Base-by-base conservation (phyloP, 2,797 vertebrate genomes). In the Emydoidea blandingii region DNA sequence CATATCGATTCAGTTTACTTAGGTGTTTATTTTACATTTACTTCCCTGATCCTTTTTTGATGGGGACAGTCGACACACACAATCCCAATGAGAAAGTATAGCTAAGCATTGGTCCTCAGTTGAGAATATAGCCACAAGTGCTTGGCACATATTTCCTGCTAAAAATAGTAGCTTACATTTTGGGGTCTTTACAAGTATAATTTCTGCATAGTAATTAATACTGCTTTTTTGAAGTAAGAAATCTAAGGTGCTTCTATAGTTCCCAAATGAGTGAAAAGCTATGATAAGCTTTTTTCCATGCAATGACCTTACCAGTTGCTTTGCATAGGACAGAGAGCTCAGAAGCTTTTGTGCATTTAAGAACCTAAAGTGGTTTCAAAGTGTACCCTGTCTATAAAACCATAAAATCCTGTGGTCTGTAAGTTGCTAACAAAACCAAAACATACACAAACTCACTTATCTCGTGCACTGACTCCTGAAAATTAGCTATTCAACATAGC, bases 401-500 rank as follows among this genome's bases (percentile, higher is more conserved):
- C 91, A 95, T 90, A 83, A 95, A 97, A 85, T 91, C 82, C 53
- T 89, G 95, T 94, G 93, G 95, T 96, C 96, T 96, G 86, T 91
- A 83, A 96, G 62, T 94, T 74, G 79, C 54, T 94, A 92, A 94
- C 93, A 90, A 97, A 97, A 88, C 95, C 96, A 79, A 82, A 79
- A 62, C 21, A 78, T 85, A 79, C 94, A 92, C 14, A 49, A 82
- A 16, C 62, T 68, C 91, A 91, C 91, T 3, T 91, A 3, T 86
- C 62, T 34, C 10, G 84, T 84, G 34, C 89, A 85, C 62, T 83
- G 92, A 25, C 18, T 92, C 88, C 92, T 94, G 95, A 89, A 94
- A 95, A 3, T 53, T 57, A 56, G 49, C 78, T 52, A 3, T 5
- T 86, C 80, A 57, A 82, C 89, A 57, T 80, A 79, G 88, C 31